phyloP scores from a whole-genome alignment of 2,113 vertebrate genomes.

The Xiphophorus couchianus region DNA sequence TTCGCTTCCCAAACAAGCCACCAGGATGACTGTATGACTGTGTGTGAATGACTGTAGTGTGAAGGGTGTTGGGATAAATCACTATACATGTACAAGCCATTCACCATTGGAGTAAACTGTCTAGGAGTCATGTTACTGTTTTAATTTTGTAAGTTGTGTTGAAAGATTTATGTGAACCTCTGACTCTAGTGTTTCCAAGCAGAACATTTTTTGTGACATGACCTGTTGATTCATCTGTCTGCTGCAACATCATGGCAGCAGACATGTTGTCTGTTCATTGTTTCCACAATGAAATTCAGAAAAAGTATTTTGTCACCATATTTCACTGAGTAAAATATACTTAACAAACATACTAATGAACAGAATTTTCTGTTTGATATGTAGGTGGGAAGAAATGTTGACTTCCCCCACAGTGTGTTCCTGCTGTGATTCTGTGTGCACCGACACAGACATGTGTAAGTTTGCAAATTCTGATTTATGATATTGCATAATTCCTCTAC shows the following conservation, averaged over 20 bases:
- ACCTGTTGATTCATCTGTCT: too few species aligned
- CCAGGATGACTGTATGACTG: too few species aligned
- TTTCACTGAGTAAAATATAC: background rate
- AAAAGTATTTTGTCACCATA: background rate
- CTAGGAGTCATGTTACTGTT: background rate
- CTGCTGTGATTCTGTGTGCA: conserved; percentile 67
- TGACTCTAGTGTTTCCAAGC: background rate
- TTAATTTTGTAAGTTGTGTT: background rate
- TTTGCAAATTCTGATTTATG: background rate
- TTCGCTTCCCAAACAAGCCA: too few species aligned
- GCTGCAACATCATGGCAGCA: too few species aligned
- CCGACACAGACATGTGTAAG: conserved; percentile 38
- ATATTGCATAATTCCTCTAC: background rate
- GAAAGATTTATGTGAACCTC: background rate
- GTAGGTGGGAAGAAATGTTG: conserved; percentile 74
- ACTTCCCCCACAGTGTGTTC: conserved; percentile 44
- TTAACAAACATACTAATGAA: background rate
- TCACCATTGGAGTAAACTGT: background rate
- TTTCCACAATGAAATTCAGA: background rate
- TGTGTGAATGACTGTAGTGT: too few species aligned
- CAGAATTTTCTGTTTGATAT: background rate
- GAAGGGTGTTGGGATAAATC: too few species aligned
- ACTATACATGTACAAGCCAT: too few species aligned
- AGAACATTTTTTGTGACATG: too few species aligned
- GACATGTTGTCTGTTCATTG: too few species aligned